Evolutionary conservation across 2,797 vertebrate species (phyloP).

Genomic region (Pseudochaenichthys georgianus): DNA sequence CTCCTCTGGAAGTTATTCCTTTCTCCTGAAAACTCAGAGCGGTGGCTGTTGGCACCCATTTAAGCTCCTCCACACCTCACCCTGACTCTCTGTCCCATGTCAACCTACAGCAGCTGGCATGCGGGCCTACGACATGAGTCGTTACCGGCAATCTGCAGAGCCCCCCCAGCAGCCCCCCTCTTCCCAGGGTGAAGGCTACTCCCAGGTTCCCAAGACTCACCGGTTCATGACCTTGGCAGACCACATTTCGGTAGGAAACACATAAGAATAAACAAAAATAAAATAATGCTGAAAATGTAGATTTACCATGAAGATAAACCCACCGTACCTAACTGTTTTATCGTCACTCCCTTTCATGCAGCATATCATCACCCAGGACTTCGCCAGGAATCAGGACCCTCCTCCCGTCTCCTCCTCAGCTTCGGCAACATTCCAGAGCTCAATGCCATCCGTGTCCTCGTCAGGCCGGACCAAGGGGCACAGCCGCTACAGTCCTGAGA

Average conservation of each 20-base stretch:
- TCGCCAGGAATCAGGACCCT: conserved; percentile 94
- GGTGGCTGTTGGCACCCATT: conserved; percentile 28
- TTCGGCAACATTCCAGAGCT: conserved; percentile 93
- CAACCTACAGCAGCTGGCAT: conserved; percentile 78
- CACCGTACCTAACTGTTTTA: conserved; percentile 2
- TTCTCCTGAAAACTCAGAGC: conserved; percentile 34
- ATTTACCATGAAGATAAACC: not conserved
- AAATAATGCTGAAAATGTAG: not conserved
- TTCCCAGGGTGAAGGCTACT: conserved; percentile 88
- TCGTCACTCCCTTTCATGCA: conserved; percentile 64
- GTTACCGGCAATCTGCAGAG: conserved; percentile 88
- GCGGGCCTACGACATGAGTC: conserved; percentile 88
- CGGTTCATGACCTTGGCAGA: conserved; percentile 97
- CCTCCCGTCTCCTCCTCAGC: conserved; percentile 85
- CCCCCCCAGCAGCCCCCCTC: conserved; percentile 85
- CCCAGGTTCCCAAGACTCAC: conserved; percentile 91
- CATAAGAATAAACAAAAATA: not conserved
- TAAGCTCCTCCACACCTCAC: conserved; percentile 23
- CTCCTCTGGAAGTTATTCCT: conserved; percentile 45
- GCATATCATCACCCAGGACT: conserved; percentile 99
- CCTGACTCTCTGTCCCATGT: conserved; percentile 17
- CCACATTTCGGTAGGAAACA: conserved; percentile 94
- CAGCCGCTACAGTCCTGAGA: conserved; percentile 95
- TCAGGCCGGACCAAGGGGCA: conserved; percentile 88
- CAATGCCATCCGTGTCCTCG: conserved; percentile 80